phyloP scores from a whole-genome alignment of 2,113 vertebrate genomes.

The Hepsetus odoe region DNA sequence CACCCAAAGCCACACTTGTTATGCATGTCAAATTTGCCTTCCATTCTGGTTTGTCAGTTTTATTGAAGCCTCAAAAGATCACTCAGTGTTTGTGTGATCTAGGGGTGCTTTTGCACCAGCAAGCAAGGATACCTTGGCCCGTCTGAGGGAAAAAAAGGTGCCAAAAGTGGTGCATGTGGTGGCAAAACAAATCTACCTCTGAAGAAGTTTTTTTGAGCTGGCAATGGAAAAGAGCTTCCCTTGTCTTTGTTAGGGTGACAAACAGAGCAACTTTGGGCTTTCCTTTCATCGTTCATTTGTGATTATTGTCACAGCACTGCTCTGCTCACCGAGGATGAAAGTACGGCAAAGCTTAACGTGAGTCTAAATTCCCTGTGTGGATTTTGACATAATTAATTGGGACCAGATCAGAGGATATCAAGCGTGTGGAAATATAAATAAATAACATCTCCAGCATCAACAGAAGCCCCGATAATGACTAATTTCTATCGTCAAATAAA shows the following conservation, averaged over 20 bases:
- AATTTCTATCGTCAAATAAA: conserved; percentile 83
- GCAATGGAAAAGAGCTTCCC: conserved; percentile 54
- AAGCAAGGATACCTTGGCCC: conserved; percentile 50
- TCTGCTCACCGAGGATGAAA: conserved; percentile 62
- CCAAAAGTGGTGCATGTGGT: conserved; percentile 37
- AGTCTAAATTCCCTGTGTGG: conserved; percentile 68
- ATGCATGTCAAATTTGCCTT: conserved; percentile 53
- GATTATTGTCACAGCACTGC: conserved; percentile 58
- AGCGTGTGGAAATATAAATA: conserved; percentile 74
- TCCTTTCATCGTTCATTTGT: conserved; percentile 65
- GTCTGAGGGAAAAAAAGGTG: conserved; percentile 9
- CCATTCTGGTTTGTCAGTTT: conserved; percentile 47
- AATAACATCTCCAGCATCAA: conserved; percentile 78
- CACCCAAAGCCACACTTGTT: conserved; percentile 44
- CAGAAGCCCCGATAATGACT: conserved; percentile 80
- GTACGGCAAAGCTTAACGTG: conserved; percentile 56
- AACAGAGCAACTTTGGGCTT: conserved; percentile 57
- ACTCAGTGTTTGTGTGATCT: conserved; percentile 47
- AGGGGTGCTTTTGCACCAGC: conserved; percentile 39
- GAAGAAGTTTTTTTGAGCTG: conserved; percentile 41
- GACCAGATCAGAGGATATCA: conserved; percentile 75
- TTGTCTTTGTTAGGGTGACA: conserved; percentile 68
- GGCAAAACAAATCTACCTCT: conserved; percentile 45
- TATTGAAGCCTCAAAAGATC: conserved; percentile 50
- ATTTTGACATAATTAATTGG: conserved; percentile 78